phyloP scores from a whole-genome alignment of 2,797 vertebrate species.

The Pantherophis vulpinus region DNA sequence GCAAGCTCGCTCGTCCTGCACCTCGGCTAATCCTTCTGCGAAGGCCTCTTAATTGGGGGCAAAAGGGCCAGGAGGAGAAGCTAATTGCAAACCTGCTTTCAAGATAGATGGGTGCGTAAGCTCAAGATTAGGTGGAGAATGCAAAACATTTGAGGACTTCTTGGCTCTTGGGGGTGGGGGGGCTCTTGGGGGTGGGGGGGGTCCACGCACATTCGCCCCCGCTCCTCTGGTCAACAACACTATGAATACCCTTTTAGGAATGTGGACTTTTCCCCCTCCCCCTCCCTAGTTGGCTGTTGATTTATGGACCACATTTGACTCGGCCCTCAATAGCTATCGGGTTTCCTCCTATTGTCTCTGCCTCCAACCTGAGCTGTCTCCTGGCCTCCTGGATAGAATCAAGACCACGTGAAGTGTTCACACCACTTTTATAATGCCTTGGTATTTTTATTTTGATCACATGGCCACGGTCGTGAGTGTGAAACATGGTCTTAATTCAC shows the following conservation, averaged over 20 bases:
- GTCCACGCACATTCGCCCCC: not conserved
- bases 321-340: fast-evolving
- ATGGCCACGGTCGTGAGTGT: too few relatives aligned
- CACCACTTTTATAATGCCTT: too few relatives aligned
- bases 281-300: not conserved
- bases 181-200: fast-evolving
- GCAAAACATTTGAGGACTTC: not conserved
- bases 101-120: not conserved
- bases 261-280: not conserved
- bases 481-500: too few relatives aligned
- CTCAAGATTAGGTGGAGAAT: constrained; percentile 30
- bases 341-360: fast-evolving
- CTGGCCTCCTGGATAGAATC: not conserved
- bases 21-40: not conserved
- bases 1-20: not conserved
- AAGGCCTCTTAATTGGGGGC: not conserved
- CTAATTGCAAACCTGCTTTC: not conserved
- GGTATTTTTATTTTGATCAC: too few relatives aligned
- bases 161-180: fast-evolving
- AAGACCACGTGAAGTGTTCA: not conserved
- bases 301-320: not conserved
- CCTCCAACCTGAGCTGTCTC: not conserved
- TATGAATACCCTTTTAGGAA: too few relatives aligned
- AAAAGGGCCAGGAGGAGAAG: too few relatives aligned
- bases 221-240: not conserved